Conservation (phyloP, 2,113 vertebrate species). For the Microcebus griseorufus region DNA sequence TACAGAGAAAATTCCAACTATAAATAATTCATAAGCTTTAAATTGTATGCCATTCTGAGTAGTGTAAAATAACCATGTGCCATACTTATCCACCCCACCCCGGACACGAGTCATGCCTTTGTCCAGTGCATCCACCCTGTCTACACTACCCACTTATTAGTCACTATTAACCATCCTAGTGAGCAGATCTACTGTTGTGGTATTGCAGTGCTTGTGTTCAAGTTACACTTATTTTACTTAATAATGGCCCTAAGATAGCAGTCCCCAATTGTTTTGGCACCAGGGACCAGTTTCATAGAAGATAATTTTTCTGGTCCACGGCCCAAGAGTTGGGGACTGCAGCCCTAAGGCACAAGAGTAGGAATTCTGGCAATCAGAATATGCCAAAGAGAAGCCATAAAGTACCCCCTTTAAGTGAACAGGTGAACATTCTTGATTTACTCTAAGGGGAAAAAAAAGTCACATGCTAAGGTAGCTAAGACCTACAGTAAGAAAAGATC, state of each 20-base stretch:
- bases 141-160: not conserved
- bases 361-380: not conserved
- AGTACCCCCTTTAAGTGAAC: not conserved
- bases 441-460: not conserved
- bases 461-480: not conserved
- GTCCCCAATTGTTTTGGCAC: too few relatives aligned
- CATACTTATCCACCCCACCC: not conserved
- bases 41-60: not conserved
- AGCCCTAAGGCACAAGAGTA: not conserved
- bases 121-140: not conserved
- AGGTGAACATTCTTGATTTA: not conserved
- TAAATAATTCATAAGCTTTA: not conserved
- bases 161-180: not conserved
- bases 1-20: not conserved
- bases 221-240: not conserved
- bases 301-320: too few relatives aligned
- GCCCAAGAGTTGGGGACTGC: too few relatives aligned
- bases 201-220: not conserved
- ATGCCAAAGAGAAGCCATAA: not conserved
- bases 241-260: not conserved
- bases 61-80: not conserved
- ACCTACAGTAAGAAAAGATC: not conserved
- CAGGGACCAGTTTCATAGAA: too few relatives aligned
- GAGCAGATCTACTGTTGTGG: not conserved
- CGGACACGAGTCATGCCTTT: not conserved